These are phyloP conservation scores for Mesocentrotus franciscanus DNA, from an alignment of 53 echinoderm and acorn worm species.

Conservation along the genomic window DNA sequence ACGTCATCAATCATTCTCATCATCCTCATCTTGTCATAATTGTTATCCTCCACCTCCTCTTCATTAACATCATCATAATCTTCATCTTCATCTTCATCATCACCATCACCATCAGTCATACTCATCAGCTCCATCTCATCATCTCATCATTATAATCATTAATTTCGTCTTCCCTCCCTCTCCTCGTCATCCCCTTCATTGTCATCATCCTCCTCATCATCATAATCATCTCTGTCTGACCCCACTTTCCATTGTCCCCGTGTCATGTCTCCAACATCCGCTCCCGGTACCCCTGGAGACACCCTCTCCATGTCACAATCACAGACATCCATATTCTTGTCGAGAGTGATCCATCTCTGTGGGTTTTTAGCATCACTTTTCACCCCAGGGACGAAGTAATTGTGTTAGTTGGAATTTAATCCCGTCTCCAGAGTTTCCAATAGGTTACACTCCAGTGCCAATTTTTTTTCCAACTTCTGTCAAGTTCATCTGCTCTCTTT, in stretches of 20 bases:
- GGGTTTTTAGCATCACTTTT: constrained; percentile 50
- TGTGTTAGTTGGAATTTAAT: constrained; percentile 40
- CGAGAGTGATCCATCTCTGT: constrained; percentile 19
- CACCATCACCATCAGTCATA: not conserved
- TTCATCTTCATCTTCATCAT: not conserved
- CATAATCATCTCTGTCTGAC: not conserved
- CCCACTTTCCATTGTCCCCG: not conserved
- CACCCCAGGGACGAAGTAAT: constrained; percentile 8
- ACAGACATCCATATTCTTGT: constrained; percentile 13
- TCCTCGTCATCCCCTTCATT: not conserved
- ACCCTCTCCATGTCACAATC: not conserved
- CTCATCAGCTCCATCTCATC: not conserved
- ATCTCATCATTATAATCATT: not conserved
- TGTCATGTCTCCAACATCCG: constrained; percentile 2
- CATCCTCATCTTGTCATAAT: no score
- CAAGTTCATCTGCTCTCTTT: not conserved
- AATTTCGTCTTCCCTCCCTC: not conserved
- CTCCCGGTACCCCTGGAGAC: not conserved
- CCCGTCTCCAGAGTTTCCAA: constrained; percentile 5
- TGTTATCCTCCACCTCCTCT: no score
- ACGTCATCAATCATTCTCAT: no score
- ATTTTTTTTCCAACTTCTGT: not conserved
- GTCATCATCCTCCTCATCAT: not conserved
- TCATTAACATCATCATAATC: not conserved
- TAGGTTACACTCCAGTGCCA: not conserved